A percentile compares a stretch with the other conserved stretches of the same genome.
Evolutionary conservation across 2,888 invertebrate genomes (phyloP).

Genomic region (Drosophila borborema): DNA sequence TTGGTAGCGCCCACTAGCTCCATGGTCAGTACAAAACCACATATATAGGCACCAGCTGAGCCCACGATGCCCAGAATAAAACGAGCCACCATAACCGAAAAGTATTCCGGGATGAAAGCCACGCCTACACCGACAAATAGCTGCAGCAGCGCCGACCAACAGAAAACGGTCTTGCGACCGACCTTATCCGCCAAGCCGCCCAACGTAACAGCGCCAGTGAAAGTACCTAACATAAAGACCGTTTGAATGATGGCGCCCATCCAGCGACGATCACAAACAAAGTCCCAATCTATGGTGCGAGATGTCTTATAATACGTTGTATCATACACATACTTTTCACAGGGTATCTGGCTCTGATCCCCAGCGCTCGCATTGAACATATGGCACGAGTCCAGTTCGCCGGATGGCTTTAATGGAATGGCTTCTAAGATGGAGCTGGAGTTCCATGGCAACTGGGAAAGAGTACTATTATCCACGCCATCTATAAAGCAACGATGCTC

Average conservation of each 20-base stretch:
- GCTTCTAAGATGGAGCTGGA: constrained; percentile 86
- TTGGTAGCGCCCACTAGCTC: constrained; percentile 93
- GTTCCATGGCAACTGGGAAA: constrained; percentile 86
- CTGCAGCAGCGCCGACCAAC: constrained; percentile 91
- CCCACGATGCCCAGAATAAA: constrained; percentile 93
- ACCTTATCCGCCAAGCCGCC: constrained; percentile 93
- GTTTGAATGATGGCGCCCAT: constrained; percentile 93
- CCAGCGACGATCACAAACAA: constrained; percentile 92
- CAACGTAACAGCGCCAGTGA: constrained; percentile 91
- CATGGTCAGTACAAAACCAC: constrained; percentile 89
- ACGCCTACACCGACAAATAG: constrained; percentile 90
- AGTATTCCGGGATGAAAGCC: constrained; percentile 92
- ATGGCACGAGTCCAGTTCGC: constrained; percentile 88
- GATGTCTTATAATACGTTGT: constrained; percentile 90
- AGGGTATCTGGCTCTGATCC: constrained; percentile 84
- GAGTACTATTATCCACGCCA: constrained; percentile 86
- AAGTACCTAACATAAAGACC: constrained; percentile 91
- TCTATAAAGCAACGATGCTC: constrained; percentile 87
- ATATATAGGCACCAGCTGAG: constrained; percentile 89
- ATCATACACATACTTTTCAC: constrained; percentile 90
- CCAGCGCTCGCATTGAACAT: constrained; percentile 83
- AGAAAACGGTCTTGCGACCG: constrained; percentile 92
- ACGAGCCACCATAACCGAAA: constrained; percentile 89
- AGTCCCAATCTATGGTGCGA: constrained; percentile 92
- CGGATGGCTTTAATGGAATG: constrained; percentile 87